These are phyloP conservation scores for Anas flavirostris DNA, from an alignment of 2,797 vertebrate genomes.

Conservation along the genomic window DNA sequence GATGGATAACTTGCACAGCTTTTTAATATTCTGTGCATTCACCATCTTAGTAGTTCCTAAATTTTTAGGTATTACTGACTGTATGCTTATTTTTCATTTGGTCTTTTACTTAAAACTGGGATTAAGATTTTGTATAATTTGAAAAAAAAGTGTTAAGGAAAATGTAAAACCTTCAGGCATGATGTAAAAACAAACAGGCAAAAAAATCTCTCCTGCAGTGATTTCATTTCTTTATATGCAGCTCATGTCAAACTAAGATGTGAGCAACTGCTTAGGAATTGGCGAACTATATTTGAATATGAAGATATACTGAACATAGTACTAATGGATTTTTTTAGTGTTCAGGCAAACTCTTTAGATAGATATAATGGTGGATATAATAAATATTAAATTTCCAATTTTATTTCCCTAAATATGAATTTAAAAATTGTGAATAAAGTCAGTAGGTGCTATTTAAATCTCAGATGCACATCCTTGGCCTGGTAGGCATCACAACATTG, in stretches of 20 bases:
- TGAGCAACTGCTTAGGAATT: background rate
- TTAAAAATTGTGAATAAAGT: background rate
- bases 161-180: background rate
- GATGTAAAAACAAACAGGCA: background rate
- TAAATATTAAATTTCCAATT: background rate
- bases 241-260: background rate
- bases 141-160: background rate
- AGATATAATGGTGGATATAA: background rate
- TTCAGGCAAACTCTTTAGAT: background rate
- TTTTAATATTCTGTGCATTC: constrained; percentile 14
- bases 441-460: background rate
- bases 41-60: background rate
- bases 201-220: background rate
- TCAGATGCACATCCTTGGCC: background rate
- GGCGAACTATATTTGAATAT: background rate
- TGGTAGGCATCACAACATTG: background rate
- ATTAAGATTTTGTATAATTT: background rate
- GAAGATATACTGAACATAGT: background rate
- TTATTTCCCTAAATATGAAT: background rate
- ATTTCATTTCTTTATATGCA: background rate
- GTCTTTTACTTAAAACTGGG: background rate
- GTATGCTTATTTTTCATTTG: background rate
- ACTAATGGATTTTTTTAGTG: rapidly evolving
- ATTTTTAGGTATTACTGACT: background rate
- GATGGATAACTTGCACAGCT: constrained; percentile 2